Percentiles rank a stretch among this genome's conserved stretches.
phyloP scores from a whole-genome alignment of 2,113 vertebrate genomes.

The Enhydra lutris region DNA sequence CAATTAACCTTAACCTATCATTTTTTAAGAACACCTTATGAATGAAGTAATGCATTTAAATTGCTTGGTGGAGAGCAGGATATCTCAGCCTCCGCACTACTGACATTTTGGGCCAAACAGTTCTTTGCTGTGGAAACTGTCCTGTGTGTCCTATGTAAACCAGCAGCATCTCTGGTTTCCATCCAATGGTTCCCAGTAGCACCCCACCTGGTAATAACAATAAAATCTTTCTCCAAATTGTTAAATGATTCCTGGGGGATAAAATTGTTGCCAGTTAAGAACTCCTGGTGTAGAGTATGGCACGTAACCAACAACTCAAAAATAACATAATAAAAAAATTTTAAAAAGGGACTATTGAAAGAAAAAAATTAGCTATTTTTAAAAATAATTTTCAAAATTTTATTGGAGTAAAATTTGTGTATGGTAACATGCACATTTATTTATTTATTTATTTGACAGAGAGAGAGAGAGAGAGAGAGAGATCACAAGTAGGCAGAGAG shows the following conservation, averaged over 20 bases:
- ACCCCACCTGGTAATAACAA: not conserved
- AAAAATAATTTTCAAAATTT: not conserved
- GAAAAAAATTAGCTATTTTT: not conserved
- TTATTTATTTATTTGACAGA: no score
- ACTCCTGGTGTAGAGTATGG: not conserved
- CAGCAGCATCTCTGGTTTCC: not conserved
- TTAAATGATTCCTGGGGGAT: not conserved
- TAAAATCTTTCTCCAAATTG: not conserved
- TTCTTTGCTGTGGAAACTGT: not conserved
- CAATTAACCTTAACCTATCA: not conserved
- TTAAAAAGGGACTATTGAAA: no score
- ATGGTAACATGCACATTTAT: not conserved
- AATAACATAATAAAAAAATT: not conserved
- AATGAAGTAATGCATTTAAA: not conserved
- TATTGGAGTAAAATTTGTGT: not conserved
- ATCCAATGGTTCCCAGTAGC: not conserved
- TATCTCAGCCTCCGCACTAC: not conserved
- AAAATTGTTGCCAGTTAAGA: not conserved
- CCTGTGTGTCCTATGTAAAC: not conserved
- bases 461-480: no score
- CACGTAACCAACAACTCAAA: not conserved
- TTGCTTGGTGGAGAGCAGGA: not conserved
- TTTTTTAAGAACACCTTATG: not conserved
- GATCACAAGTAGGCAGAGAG: no score
- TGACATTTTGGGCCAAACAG: not conserved